These are phyloP conservation scores for Caranx ignobilis DNA, from an alignment of 2,113 vertebrate species.

Conservation along the genomic window DNA sequence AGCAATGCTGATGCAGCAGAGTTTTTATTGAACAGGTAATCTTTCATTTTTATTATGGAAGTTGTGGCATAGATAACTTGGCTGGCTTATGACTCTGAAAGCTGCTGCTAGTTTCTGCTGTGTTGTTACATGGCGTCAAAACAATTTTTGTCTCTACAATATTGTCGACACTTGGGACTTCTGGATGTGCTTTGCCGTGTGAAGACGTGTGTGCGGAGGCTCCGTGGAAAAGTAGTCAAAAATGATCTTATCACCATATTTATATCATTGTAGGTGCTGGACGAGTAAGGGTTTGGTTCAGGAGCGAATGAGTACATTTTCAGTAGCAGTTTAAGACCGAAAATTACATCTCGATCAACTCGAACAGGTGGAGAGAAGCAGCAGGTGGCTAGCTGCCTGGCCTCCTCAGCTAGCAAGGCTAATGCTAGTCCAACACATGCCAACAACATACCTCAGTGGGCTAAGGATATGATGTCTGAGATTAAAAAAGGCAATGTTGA, in stretches of 20 bases:
- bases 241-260: neutral
- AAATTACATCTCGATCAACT: neutral
- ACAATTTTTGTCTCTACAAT: too few relatives aligned
- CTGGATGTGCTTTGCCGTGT: slow-evolving; percentile 1
- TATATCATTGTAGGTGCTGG: neutral
- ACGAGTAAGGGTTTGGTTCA: neutral
- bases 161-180: neutral
- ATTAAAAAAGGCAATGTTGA: neutral
- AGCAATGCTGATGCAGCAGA: too few relatives aligned
- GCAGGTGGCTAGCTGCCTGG: too few relatives aligned
- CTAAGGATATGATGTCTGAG: neutral
- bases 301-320: neutral
- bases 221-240: slow-evolving; percentile 1
- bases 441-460: neutral
- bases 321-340: neutral
- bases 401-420: neutral
- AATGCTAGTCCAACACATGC: neutral
- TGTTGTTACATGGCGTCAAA: too few relatives aligned
- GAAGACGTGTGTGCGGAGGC: slow-evolving; percentile 1
- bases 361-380: too few relatives aligned
- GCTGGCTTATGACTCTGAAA: too few relatives aligned
- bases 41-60: too few relatives aligned
- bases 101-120: too few relatives aligned
- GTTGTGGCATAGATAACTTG: too few relatives aligned
- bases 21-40: too few relatives aligned